Base-by-base conservation (phyloP, 2,113 vertebrate species). In the Struthidea cinerea region DNA sequence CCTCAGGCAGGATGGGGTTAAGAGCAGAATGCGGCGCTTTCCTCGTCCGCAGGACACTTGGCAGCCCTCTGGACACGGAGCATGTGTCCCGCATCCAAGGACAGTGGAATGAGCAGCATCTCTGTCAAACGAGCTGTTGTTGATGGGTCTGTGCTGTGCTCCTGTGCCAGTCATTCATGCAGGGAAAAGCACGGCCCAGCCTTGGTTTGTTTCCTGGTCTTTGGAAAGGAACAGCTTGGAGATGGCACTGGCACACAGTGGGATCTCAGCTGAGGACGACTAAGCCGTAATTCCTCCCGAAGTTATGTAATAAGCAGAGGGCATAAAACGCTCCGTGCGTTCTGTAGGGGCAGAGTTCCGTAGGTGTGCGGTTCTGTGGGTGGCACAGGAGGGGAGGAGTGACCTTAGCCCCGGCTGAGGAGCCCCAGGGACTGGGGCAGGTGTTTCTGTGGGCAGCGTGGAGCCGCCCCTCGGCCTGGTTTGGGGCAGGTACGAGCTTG, bases 11-110 rank as follows among this genome's bases (percentile, higher is more conserved):
- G 79, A 28, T 2, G 23, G 80, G 57, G 49, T 22, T 27, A 9
- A 18, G 32, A 33, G 86, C 0, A 0, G 53, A 5, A 17, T 1
- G 42, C 1, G 7, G 42, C 0, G 10, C 32, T 49, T 26, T 11
- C 5, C 37, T 41, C 8, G 1, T 16, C 49, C 1, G 1, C 4
- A 0, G 92, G 79, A 6, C 49, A 0, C 32, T 61, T 49, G 76
- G 89, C 75, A 46, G 61, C 24, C 0, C 60, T 14, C 69, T 15
- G 89, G 74, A 56, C 41, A 1, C 26, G 13, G 6, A 64, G 59
- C 35, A 3, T 1, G 19, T 11, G 73, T 81, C 68, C 47, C 8
- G 0, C 57, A 0, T 14, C 59, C 42, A 0, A 18, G 42, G 55
- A 1, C 26, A 6, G 74, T 11, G n/a, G 24, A 56, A 35, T 2